A percentile compares a stretch with the other conserved stretches of the same genome.
Evolutionary conservation across 2,888 invertebrate species (phyloP).

Genomic region (Tachystola acroxantha): DNA sequence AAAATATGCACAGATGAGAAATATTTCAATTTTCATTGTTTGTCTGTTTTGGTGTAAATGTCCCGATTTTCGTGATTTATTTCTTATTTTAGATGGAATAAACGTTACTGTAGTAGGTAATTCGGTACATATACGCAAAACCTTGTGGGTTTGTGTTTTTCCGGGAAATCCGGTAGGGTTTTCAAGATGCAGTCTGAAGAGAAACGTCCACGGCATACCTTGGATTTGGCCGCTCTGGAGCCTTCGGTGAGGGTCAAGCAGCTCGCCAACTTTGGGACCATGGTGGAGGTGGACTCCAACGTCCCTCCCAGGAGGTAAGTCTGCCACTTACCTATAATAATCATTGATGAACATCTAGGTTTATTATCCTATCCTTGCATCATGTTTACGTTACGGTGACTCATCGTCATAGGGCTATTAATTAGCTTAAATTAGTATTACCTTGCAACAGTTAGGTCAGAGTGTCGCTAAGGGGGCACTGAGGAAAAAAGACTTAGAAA

Average conservation of each 20-base stretch:
- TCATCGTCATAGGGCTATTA: background rate
- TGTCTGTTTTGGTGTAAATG: background rate
- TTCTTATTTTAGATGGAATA: too few relatives aligned
- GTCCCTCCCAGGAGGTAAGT: constrained; percentile 86
- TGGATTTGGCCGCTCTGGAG: constrained; percentile 69
- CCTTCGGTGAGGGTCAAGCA: constrained; percentile 83
- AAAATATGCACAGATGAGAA: too few relatives aligned
- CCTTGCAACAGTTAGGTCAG: too few relatives aligned
- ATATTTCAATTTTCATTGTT: too few relatives aligned
- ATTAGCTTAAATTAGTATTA: background rate
- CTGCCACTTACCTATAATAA: background rate
- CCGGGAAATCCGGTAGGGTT: too few relatives aligned
- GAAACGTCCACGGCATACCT: constrained; percentile 37
- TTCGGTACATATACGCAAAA: too few relatives aligned
- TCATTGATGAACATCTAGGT: too few relatives aligned
- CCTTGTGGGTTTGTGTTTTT: too few relatives aligned
- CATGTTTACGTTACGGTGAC: background rate
- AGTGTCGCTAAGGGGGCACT: too few relatives aligned
- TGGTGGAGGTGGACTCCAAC: constrained; percentile 85
- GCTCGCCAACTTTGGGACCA: constrained; percentile 82
- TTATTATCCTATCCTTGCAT: background rate
- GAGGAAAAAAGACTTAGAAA: too few relatives aligned
- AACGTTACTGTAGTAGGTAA: too few relatives aligned
- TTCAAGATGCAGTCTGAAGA: constrained; percentile 32
- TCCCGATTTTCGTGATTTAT: background rate